A percentile compares a stretch with the other conserved stretches of the same genome.
phyloP scores from a whole-genome alignment of 64 coral and sea anemone species.

The Pocillopora verrucosa region DNA sequence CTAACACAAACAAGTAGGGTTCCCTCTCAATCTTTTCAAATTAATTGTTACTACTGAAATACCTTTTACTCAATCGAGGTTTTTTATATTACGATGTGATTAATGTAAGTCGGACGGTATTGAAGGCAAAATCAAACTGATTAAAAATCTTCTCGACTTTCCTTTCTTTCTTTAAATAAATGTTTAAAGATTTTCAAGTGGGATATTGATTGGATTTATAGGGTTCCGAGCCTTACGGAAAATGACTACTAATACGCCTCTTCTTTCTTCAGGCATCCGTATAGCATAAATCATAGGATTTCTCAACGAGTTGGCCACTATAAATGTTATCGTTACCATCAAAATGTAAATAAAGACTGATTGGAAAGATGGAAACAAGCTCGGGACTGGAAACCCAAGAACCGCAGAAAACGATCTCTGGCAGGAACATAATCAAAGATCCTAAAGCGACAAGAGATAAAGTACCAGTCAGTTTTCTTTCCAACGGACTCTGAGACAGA shows the following conservation, averaged over 20 bases:
- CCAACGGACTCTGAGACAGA: not conserved
- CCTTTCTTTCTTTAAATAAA: too few relatives aligned
- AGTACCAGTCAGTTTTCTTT: constrained; percentile 2
- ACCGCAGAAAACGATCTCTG: too few relatives aligned
- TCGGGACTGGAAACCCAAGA: too few relatives aligned
- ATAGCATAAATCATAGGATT: not conserved
- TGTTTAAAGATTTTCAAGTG: not conserved
- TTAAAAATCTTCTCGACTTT: too few relatives aligned
- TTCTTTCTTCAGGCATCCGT: not conserved
- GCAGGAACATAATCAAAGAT: not conserved
- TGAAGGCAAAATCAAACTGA: too few relatives aligned
- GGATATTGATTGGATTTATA: not conserved
- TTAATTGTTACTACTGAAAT: too few relatives aligned
- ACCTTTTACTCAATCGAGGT: too few relatives aligned
- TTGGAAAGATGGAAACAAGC: too few relatives aligned
- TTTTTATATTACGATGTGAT: too few relatives aligned
- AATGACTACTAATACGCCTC: not conserved
- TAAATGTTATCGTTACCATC: not conserved
- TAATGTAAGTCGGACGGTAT: too few relatives aligned
- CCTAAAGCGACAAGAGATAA: not conserved
- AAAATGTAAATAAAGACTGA: not conserved
- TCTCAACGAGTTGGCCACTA: not conserved
- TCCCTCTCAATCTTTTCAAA: too few relatives aligned
- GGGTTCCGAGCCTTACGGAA: not conserved
- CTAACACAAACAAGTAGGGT: too few relatives aligned